Percentiles rank a stretch among this genome's conserved stretches.
phyloP scores from a whole-genome alignment of 2,888 invertebrate genomes.

The Sphaeridia pumilis region DNA sequence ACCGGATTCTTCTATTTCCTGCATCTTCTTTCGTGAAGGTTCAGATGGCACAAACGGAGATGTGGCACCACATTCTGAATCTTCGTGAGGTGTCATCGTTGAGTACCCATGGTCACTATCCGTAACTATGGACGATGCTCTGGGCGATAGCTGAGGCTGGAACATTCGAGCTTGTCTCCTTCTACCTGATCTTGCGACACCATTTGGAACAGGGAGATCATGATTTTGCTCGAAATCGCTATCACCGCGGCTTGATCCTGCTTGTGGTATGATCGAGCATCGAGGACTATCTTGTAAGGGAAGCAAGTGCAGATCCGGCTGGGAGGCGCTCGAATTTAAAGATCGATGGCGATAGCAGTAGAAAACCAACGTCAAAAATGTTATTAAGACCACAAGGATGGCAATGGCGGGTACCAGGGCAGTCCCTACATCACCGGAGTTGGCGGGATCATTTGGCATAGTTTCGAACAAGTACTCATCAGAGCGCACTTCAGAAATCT shows the following conservation, averaged over 20 bases:
- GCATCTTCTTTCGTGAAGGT: too few species aligned
- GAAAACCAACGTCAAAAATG: slow-evolving; percentile 67
- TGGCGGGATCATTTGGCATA: background rate
- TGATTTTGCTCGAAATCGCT: slow-evolving; percentile 18
- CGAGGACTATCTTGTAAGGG: slow-evolving; percentile 21
- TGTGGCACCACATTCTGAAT: slow-evolving; percentile 49
- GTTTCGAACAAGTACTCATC: background rate
- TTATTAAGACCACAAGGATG: slow-evolving; percentile 66
- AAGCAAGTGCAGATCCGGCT: slow-evolving; percentile 22
- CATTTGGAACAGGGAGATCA: slow-evolving; percentile 3
- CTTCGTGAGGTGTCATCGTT: slow-evolving; percentile 85
- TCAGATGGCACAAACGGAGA: slow-evolving; percentile 12
- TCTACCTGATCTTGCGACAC: slow-evolving; percentile 12
- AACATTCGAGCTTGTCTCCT: slow-evolving; percentile 14
- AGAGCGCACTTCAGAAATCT: too few species aligned
- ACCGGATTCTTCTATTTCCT: too few species aligned
- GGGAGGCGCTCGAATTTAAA: slow-evolving; percentile 17
- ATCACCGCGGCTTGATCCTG: slow-evolving; percentile 20
- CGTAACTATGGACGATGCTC: slow-evolving; percentile 14
- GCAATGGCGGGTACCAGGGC: slow-evolving; percentile 80
- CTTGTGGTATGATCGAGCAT: slow-evolving; percentile 21
- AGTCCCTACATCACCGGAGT: slow-evolving; percentile 12
- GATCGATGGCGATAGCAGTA: slow-evolving; percentile 63
- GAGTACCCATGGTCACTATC: slow-evolving; percentile 92
- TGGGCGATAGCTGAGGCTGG: slow-evolving; percentile 19